phyloP scores from a whole-genome alignment of 2,888 invertebrate species.

The Pristionchus arcanus region DNA sequence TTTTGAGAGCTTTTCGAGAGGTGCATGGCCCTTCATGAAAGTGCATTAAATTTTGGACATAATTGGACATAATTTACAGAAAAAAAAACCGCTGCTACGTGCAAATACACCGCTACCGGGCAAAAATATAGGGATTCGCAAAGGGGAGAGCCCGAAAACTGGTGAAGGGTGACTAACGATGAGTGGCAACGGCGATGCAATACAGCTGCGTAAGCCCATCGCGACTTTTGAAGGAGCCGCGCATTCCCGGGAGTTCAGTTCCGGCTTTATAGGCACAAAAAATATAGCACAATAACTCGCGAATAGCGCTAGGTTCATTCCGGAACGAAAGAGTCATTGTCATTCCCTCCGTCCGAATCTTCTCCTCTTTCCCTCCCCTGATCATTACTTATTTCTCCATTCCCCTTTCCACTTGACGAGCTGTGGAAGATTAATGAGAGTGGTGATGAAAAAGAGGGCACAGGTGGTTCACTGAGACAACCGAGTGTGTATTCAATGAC shows the following conservation, averaged over 20 bases:
- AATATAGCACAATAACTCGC: no score
- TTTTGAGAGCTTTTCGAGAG: no score
- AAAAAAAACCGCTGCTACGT: no score
- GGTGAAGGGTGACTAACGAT: not conserved
- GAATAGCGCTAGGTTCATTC: not conserved
- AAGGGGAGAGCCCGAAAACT: not conserved
- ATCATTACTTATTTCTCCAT: not conserved
- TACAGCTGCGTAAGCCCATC: not conserved
- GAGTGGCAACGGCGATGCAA: not conserved
- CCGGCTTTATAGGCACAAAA: not conserved
- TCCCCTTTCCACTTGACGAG: constrained; percentile 1
- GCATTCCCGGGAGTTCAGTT: not conserved
- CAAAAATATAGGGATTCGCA: not conserved
- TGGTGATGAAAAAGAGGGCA: constrained; percentile 25
- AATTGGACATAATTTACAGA: no score
- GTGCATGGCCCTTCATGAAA: no score
- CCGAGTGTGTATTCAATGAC: not conserved
- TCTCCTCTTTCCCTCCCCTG: not conserved
- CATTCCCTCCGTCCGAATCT: not conserved
- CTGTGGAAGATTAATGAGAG: not conserved
- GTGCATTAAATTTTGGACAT: no score
- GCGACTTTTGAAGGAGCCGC: not conserved
- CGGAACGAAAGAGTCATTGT: not conserved
- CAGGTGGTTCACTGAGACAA: constrained; percentile 15
- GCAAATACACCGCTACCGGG: not conserved